Evolutionary conservation across 2,113 vertebrate genomes (phyloP).

Genomic region (Australoheros scitulus): DNA sequence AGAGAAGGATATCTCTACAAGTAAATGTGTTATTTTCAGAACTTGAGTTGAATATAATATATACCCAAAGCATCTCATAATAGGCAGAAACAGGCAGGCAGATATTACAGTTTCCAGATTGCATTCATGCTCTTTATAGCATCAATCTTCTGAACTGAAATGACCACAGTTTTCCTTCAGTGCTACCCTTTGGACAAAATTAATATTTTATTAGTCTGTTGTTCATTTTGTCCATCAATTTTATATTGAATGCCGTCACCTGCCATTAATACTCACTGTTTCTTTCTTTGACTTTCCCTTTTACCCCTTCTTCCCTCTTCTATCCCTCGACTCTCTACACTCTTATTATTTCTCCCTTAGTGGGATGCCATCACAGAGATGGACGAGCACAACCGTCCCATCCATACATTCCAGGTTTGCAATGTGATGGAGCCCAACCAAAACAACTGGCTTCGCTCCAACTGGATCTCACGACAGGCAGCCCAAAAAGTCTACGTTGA

Average conservation of each 20-base stretch:
- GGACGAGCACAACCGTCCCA: slow-evolving; percentile 95
- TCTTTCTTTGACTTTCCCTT: neutral
- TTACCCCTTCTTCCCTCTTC: neutral
- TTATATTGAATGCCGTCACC: neutral
- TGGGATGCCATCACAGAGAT: slow-evolving; percentile 98
- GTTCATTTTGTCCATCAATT: neutral
- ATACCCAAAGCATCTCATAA: neutral
- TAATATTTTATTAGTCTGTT: neutral
- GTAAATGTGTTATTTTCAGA: neutral
- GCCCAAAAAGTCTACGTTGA: slow-evolving; percentile 96
- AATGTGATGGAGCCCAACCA: slow-evolving; percentile 97
- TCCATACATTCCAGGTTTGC: slow-evolving; percentile 96
- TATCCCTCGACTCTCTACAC: neutral
- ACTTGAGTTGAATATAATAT: neutral
- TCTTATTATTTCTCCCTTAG: slow-evolving; percentile 73
- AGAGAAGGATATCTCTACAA: neutral
- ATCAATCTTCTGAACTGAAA: neutral
- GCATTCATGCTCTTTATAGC: neutral
- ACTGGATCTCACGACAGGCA: slow-evolving; percentile 93
- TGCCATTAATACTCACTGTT: neutral
- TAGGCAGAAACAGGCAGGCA: neutral
- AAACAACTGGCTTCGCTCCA: slow-evolving; percentile 97
- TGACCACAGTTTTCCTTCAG: neutral
- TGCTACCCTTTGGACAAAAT: neutral
- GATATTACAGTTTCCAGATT: neutral